Evolutionary conservation across 2,113 vertebrate species (phyloP).

Genomic region (Canis aureus): DNA sequence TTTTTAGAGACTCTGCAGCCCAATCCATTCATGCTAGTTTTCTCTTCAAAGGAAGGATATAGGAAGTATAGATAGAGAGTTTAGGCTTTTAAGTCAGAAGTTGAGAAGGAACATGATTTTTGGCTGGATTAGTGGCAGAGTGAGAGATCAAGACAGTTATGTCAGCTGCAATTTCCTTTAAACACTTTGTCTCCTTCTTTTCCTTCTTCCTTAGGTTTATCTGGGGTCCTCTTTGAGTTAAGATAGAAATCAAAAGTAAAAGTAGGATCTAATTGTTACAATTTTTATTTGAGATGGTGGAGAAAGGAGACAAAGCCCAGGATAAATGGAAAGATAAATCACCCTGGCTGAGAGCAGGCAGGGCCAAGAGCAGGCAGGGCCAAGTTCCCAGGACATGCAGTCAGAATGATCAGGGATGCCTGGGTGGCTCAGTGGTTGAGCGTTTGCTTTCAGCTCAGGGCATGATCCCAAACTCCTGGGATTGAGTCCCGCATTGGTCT

Average conservation of each 20-base stretch:
- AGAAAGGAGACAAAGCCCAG: not conserved
- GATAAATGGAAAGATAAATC: not conserved
- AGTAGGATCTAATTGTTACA: not conserved
- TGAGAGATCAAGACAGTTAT: not conserved
- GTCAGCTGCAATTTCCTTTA: not conserved
- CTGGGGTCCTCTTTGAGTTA: not conserved
- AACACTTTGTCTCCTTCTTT: not conserved
- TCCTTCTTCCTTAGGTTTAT: not conserved
- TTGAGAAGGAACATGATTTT: not conserved
- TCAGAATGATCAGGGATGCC: not conserved
- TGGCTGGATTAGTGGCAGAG: not conserved
- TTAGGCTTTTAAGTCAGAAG: not conserved
- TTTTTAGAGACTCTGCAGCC: not conserved
- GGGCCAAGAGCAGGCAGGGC: not conserved
- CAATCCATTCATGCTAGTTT: not conserved
- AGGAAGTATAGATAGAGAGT: not conserved
- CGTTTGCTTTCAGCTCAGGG: too few relatives aligned
- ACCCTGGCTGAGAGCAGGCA: not conserved
- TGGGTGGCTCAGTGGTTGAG: too few relatives aligned
- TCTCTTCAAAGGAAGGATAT: not conserved
- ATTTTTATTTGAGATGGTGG: not conserved
- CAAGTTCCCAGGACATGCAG: too few relatives aligned
- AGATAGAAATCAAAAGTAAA: slow-evolving; percentile 44
- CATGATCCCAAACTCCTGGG: too few relatives aligned
- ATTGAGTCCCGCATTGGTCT: too few relatives aligned